Evolutionary conservation across 1,140 invertebrate species (phyloP), one percentile per base, ranked within the genome.

Genomic region (Ips nitidus): DNA sequence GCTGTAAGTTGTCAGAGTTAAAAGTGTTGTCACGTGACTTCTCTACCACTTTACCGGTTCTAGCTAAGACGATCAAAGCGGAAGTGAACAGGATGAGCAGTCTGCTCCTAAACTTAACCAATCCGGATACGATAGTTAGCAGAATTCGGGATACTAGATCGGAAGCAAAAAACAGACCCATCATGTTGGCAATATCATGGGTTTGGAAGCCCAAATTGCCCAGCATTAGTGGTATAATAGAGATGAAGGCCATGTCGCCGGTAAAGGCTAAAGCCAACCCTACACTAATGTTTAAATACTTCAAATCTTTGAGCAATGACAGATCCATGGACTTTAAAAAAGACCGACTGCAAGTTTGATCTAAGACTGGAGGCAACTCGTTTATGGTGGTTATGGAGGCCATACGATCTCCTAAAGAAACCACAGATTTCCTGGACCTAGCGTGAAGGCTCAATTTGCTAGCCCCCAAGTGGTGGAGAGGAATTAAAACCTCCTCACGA

Each of bases 221-320:
- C 8, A 79, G 58, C 4, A 78, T 61, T 52, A 78, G 60, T 38
- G 77, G 77, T 47, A 78, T 71, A 4, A 79, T 69, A 3, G 76
- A 74, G 5, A 78, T 63, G 56, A 79, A 79, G 3, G 74, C 73
- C 7, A 78, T 69, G 72, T 79, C 78, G 2, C 71, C 69, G 4
- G 75, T 78, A 45, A 77, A 73, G 38, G 62, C 64, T 40, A 79
- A 60, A 8, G 75, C 72, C 50, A 78, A 70, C 37, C 78, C 78
- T 22, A 77, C 56, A n/a, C 74, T 66, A 39, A 79, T 76, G 41
- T 78, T 79, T 0, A 78, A 62, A 57, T 75, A 79, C 41, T 69
- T 66, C 1, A 71, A 64, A 55, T 78, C 74, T 60, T 77, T 78
- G 8, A 79, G 74, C 43, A 79, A 59, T 37, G 65, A 66, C 45